Evolutionary conservation across 2,888 invertebrate species (phyloP).

Genomic region (Tenthredo mesomela): DNA sequence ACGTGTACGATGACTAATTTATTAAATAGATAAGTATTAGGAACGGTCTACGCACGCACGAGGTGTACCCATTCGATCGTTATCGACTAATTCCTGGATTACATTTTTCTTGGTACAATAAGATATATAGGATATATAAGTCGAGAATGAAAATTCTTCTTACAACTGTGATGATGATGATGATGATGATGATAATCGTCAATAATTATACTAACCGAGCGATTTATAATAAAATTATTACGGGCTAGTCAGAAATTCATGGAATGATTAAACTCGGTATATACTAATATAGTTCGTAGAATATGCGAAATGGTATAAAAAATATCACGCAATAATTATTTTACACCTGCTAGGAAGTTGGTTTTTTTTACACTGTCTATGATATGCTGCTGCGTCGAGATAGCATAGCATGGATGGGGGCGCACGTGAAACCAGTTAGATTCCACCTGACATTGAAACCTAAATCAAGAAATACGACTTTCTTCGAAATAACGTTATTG

Average conservation of each 20-base stretch:
- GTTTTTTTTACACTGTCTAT: background rate
- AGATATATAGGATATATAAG: too few species aligned
- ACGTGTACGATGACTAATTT: constrained; percentile 13
- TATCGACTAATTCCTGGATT: constrained; percentile 3
- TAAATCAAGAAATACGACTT: constrained; percentile 6
- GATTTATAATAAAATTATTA: too few species aligned
- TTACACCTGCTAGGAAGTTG: too few species aligned
- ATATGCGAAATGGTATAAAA: too few species aligned
- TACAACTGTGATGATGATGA: background rate
- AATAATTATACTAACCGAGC: too few species aligned
- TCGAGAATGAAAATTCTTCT: background rate
- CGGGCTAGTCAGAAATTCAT: background rate
- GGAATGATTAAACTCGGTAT: background rate
- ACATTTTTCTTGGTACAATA: background rate
- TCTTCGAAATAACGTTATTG: background rate
- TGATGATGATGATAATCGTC: too few species aligned
- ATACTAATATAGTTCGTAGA: too few species aligned
- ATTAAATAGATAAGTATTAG: background rate
- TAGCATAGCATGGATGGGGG: background rate
- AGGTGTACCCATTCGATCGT: constrained; percentile 5
- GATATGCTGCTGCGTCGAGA: background rate
- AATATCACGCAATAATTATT: background rate
- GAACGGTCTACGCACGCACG: background rate
- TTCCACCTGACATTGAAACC: constrained; percentile 47
- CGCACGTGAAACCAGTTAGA: constrained; percentile 38